phyloP scores from a whole-genome alignment of 2,113 vertebrate species.

The Saccopteryx leptura region DNA sequence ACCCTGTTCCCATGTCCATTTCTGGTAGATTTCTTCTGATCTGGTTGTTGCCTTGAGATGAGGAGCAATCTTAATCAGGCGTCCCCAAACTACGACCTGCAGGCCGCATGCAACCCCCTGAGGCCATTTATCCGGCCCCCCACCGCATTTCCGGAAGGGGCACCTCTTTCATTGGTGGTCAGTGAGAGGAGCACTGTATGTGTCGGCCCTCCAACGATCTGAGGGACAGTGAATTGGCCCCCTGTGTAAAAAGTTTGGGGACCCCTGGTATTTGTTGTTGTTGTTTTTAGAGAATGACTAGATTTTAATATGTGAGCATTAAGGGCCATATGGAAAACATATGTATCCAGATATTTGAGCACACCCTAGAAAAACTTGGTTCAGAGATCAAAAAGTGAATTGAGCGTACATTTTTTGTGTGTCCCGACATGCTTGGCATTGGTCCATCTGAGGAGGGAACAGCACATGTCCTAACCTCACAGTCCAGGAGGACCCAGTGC shows the following conservation, averaged over 20 bases:
- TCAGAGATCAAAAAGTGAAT: constrained; percentile 8
- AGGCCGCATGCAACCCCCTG: too few species aligned
- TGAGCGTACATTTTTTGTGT: neutral
- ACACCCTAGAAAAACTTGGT: neutral
- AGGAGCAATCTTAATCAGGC: neutral
- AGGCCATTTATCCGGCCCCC: too few species aligned
- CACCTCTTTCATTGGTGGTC: too few species aligned
- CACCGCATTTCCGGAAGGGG: too few species aligned
- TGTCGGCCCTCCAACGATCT: too few species aligned
- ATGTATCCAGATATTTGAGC: neutral
- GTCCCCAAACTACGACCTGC: too few species aligned
- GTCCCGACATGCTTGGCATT: neutral
- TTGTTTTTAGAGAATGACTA: neutral
- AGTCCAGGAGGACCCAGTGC: neutral
- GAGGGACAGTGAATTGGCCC: too few species aligned
- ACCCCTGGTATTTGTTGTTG: neutral
- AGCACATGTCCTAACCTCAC: neutral
- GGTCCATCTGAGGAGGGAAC: neutral
- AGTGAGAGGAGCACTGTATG: too few species aligned
- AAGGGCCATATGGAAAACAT: neutral
- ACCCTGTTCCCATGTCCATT: neutral
- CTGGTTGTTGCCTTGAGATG: neutral
- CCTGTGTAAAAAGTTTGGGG: too few species aligned
- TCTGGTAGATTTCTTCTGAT: neutral
- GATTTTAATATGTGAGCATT: constrained; percentile 18